These are phyloP conservation scores for Enteromius viviparus DNA, from an alignment of 2,797 vertebrate genomes.

Conservation along the genomic window DNA sequence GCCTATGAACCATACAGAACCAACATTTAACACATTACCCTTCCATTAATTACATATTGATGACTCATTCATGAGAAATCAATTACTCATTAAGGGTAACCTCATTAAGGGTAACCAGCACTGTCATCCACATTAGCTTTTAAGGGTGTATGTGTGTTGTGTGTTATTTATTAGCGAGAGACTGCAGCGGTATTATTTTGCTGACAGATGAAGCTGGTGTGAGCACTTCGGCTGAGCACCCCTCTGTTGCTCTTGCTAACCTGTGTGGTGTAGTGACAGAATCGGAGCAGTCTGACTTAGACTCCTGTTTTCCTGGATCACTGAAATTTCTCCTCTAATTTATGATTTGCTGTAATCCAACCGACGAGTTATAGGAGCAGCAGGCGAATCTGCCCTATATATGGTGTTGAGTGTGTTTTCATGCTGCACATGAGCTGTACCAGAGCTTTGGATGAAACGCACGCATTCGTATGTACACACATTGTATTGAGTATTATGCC, in stretches of 20 bases:
- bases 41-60: slow-evolving; percentile 35
- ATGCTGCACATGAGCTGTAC: slow-evolving; percentile 43
- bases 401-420: slow-evolving; percentile 66
- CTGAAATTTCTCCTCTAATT: slow-evolving; percentile 72
- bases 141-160: slow-evolving; percentile 37
- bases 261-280: slow-evolving; percentile 68
- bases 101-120: slow-evolving; percentile 18
- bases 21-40: slow-evolving; percentile 21
- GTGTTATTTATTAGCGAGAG: slow-evolving; percentile 30
- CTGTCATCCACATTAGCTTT: slow-evolving; percentile 40
- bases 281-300: slow-evolving; percentile 73
- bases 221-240: slow-evolving; percentile 56
- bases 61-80: slow-evolving; percentile 39
- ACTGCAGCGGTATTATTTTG: not conserved
- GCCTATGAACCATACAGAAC: slow-evolving; percentile 14
- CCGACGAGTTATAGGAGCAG: slow-evolving; percentile 67
- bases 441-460: slow-evolving; percentile 47
- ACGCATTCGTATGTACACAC: slow-evolving; percentile 34
- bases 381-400: slow-evolving; percentile 73
- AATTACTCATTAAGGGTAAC: slow-evolving; percentile 39
- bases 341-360: slow-evolving; percentile 67
- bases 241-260: slow-evolving; percentile 54
- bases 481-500: not conserved
- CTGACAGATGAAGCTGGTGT: slow-evolving; percentile 20
- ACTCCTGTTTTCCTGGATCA: slow-evolving; percentile 66